A percentile compares a stretch with the other conserved stretches of the same genome.
phyloP scores from a whole-genome alignment of 1,140 invertebrate genomes.

The Araneus ventricosus region DNA sequence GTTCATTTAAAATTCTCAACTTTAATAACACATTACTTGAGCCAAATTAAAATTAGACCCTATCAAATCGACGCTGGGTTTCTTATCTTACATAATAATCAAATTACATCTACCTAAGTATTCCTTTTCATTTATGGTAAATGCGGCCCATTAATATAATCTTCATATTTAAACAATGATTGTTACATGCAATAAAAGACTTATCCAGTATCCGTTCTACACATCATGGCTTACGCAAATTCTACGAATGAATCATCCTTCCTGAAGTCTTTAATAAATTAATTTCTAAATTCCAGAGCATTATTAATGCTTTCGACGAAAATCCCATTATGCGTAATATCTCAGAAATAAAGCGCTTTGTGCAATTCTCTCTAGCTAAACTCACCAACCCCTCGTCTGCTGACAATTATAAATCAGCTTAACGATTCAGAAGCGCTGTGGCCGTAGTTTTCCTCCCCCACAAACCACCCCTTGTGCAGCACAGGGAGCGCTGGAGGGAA shows the following conservation, averaged over 20 bases:
- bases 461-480: neutral
- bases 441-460: neutral
- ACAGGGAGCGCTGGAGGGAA: neutral
- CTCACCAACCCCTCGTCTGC: constrained; percentile 16
- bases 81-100: too few relatives aligned
- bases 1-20: too few relatives aligned
- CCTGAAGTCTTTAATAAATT: constrained; percentile 57
- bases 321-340: constrained; percentile 70
- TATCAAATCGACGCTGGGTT: too few relatives aligned
- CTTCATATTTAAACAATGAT: neutral
- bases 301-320: constrained; percentile 53
- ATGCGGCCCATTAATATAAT: neutral
- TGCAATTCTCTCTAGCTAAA: neutral
- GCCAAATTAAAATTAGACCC: too few relatives aligned
- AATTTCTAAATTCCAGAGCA: constrained; percentile 55
- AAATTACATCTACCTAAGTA: too few relatives aligned
- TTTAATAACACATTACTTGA: too few relatives aligned
- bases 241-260: constrained; percentile 1
- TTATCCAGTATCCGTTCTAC: neutral
- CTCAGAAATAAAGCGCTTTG: constrained; percentile 57
- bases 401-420: constrained; percentile 68
- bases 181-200: neutral
- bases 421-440: neutral
- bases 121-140: neutral
- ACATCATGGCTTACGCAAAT: neutral